These are phyloP conservation scores for Takifugu ocellatus DNA, from an alignment of 2,797 vertebrate species.

Conservation along the genomic window DNA sequence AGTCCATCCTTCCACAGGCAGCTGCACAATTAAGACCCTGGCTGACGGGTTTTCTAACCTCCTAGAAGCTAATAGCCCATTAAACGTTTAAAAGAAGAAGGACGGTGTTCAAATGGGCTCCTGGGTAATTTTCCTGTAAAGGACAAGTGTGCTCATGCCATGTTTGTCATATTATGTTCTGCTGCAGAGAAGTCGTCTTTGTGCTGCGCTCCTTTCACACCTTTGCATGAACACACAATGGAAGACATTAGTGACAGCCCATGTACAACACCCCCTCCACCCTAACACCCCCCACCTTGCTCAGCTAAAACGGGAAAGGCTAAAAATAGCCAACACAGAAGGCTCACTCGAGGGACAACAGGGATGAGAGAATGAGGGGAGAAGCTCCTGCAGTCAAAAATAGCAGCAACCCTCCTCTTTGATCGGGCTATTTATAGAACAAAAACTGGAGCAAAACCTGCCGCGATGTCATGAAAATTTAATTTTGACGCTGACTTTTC, in stretches of 20 bases:
- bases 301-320: slow-evolving; percentile 62
- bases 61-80: slow-evolving; percentile 1
- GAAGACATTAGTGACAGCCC: slow-evolving; percentile 37
- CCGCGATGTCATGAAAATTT: slow-evolving; percentile 25
- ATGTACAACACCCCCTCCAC: slow-evolving; percentile 21
- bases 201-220: slow-evolving; percentile 33
- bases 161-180: slow-evolving; percentile 18
- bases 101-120: slow-evolving; percentile 13
- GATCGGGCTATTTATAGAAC: slow-evolving; percentile 56
- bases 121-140: slow-evolving; percentile 1
- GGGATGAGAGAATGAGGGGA: slow-evolving; percentile 45
- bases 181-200: slow-evolving; percentile 23
- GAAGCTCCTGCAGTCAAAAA: slow-evolving; percentile 64
- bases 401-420: slow-evolving; percentile 47
- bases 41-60: slow-evolving; percentile 13
- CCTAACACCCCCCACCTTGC: slow-evolving; percentile 8
- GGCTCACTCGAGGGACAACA: slow-evolving; percentile 48
- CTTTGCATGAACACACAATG: slow-evolving; percentile 20
- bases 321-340: slow-evolving; percentile 63
- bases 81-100: slow-evolving; percentile 18
- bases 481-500: not conserved
- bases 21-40: slow-evolving; percentile 2
- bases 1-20: not conserved
- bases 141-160: slow-evolving; percentile 18
- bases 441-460: slow-evolving; percentile 44